phyloP scores from a whole-genome alignment of 2,797 vertebrate species.

The Takifugu ocellatus region DNA sequence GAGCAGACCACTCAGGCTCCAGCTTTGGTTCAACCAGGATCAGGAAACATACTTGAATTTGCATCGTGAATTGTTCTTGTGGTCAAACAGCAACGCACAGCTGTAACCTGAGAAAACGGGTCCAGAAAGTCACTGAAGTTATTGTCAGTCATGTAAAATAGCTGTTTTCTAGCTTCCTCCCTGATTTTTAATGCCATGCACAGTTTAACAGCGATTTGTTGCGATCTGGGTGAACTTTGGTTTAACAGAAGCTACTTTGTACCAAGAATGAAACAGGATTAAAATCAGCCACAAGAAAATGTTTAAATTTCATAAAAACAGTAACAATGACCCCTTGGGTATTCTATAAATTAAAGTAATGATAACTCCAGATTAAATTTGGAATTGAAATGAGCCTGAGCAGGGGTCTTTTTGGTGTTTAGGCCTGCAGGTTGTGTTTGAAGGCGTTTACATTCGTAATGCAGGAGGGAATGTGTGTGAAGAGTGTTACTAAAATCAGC shows the following conservation, averaged over 20 bases:
- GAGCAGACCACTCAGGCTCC: slow-evolving; percentile 30
- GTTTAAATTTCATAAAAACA: too few relatives aligned
- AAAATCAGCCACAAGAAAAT: too few relatives aligned
- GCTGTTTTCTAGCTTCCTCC: too few relatives aligned
- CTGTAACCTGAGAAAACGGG: neutral
- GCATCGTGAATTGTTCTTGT: neutral
- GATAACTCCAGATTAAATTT: neutral
- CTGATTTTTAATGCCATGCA: too few relatives aligned
- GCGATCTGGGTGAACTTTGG: too few relatives aligned
- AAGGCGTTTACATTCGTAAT: slow-evolving; percentile 40
- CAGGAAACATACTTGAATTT: neutral
- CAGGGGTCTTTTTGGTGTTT: neutral
- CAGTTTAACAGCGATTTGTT: too few relatives aligned
- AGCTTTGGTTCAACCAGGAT: slow-evolving; percentile 66
- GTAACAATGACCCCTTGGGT: too few relatives aligned
- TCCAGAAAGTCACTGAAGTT: neutral
- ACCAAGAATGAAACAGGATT: too few relatives aligned
- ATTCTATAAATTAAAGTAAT: neutral
- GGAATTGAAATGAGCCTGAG: neutral
- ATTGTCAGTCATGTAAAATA: neutral
- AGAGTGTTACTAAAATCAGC: slow-evolving; percentile 2
- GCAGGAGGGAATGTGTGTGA: slow-evolving; percentile 13
- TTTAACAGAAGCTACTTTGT: too few relatives aligned
- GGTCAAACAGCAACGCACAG: neutral
- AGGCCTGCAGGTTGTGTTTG: slow-evolving; percentile 10